Conservation (phyloP, 2,888 invertebrate genomes). For the Lycocerus yunnanus region DNA sequence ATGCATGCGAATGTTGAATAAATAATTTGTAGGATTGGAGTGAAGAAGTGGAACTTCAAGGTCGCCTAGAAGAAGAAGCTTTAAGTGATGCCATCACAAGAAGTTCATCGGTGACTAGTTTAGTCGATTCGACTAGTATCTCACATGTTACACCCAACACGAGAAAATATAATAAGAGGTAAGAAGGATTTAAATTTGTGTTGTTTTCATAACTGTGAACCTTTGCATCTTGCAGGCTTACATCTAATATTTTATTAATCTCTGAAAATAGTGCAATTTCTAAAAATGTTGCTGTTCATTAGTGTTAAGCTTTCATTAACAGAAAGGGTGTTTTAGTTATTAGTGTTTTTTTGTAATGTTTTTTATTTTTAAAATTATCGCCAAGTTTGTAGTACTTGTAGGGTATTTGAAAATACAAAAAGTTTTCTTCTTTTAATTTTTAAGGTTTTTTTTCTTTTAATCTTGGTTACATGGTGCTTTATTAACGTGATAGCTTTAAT, state of each 20-base stretch:
- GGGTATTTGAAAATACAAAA: neutral
- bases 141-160: constrained; percentile 36
- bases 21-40: constrained; percentile 60
- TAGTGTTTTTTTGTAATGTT: neutral
- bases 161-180: constrained; percentile 48
- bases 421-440: neutral
- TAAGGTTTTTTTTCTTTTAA: neutral
- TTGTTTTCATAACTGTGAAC: neutral
- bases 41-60: constrained; percentile 63
- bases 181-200: constrained; percentile 3
- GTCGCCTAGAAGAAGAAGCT: constrained; percentile 56
- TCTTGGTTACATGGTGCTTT: neutral
- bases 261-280: neutral
- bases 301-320: neutral
- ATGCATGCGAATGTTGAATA: neutral
- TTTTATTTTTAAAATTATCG: neutral
- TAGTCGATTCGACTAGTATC: constrained; percentile 48
- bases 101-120: constrained; percentile 61
- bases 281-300: neutral
- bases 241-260: neutral
- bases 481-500: neutral
- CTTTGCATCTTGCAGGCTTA: neutral
- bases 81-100: constrained; percentile 57
- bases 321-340: neutral
- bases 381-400: neutral